Percentiles rank a stretch among this genome's conserved stretches.
Evolutionary conservation across 2,797 vertebrate species (phyloP).

Genomic region (Sciurus vulgaris): DNA sequence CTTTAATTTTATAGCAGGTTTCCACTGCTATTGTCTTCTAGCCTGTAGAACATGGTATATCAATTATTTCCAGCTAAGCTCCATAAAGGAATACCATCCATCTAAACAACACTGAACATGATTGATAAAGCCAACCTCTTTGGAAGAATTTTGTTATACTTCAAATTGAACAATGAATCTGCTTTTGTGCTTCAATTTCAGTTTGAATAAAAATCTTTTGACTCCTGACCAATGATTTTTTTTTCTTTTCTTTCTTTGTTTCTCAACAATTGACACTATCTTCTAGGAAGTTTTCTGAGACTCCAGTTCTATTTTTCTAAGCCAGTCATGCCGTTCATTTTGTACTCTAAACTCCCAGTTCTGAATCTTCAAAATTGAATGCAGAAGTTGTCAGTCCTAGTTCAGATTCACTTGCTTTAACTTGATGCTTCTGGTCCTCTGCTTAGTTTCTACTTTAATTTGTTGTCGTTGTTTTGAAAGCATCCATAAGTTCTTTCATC

Average conservation of each 20-base stretch:
- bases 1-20: neutral
- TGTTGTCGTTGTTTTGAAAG: neutral
- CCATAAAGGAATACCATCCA: neutral
- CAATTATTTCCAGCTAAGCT: neutral
- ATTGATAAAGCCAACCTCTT: neutral
- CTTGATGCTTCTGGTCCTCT: neutral
- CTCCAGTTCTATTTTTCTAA: neutral
- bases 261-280: neutral
- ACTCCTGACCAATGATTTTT: neutral
- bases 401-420: neutral
- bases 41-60: neutral
- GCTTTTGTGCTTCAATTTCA: neutral
- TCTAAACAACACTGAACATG: neutral
- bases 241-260: neutral
- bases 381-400: neutral
- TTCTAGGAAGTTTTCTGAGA: neutral
- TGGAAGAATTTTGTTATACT: neutral
- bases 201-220: neutral
- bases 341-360: neutral
- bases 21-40: neutral
- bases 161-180: neutral
- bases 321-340: neutral
- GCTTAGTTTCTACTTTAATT: neutral
- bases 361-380: neutral
- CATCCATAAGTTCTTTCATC: neutral